A percentile compares a stretch with the other conserved stretches of the same genome.
Evolutionary conservation across 2,113 vertebrate species (phyloP).

Genomic region (Archocentrus centrarchus): DNA sequence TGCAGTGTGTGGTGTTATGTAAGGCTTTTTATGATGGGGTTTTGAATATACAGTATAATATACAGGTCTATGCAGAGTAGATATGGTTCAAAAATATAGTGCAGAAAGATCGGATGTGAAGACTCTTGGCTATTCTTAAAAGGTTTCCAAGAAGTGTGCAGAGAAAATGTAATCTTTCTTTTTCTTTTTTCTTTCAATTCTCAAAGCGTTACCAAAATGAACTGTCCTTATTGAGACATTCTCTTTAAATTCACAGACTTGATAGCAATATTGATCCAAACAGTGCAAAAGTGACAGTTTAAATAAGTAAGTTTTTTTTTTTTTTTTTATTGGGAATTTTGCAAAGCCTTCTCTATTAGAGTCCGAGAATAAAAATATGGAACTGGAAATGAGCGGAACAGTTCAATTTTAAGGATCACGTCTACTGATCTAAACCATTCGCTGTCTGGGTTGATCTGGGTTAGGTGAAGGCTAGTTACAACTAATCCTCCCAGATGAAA

Average conservation of each 20-base stretch:
- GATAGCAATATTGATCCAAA: not conserved
- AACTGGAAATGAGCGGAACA: not conserved
- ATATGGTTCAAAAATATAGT: not conserved
- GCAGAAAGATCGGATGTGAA: not conserved
- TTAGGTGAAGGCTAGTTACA: not conserved
- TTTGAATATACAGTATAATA: not conserved
- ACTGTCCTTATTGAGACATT: not conserved
- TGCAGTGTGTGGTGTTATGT: not conserved
- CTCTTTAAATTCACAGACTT: not conserved
- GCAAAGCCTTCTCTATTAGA: not conserved
- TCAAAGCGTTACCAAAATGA: not conserved
- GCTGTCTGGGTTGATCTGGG: not conserved
- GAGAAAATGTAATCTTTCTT: not conserved
- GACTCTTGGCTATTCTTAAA: not conserved
- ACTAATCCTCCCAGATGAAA: conserved; percentile 20
- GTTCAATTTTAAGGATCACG: not conserved
- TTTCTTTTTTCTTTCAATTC: not conserved
- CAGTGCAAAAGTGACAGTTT: not conserved
- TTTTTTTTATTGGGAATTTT: too few species aligned
- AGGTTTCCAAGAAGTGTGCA: not conserved
- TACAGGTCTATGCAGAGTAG: not conserved
- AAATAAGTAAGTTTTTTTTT: too few species aligned
- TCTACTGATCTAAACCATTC: not conserved
- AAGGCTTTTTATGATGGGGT: not conserved
- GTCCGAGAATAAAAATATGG: not conserved